Base-by-base conservation (phyloP, 2,888 invertebrate genomes). In the Tridacna crocea region DNA sequence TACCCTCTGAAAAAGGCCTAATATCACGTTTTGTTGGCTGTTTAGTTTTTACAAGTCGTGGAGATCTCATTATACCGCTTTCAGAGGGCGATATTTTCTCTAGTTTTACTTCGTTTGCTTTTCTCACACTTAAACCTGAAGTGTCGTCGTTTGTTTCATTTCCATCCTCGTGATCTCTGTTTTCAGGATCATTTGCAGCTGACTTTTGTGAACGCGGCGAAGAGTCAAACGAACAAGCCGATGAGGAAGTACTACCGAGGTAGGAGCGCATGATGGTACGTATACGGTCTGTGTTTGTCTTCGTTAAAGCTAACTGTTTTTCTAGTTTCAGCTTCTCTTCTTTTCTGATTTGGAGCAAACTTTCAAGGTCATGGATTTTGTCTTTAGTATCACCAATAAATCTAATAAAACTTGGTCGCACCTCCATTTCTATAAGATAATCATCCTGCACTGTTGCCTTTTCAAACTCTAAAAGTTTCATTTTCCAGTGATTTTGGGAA, bases 321-420 rank as follows among this genome's bases (percentile, higher is more conserved):
- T 89, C 89, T 2, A 88, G 80, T 73, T 90, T 83, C 47, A 87
- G 27, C 82, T 90, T 90, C 70, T 89, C 87, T 12, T 82, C 79
- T 60, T 86, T 87, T 79, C 88, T 88, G 13, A 75, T 73, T 12
- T 79, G 63, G 0, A 90, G 75, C 13, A 85, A 72, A n/a, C 79
- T 68, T 76, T 89, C 82, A 8, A 90, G 63, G 2, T 87, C 88
- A 15, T 82, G 70, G 13, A 92, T 90, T 66, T 89, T 87, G 48
- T 85, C 84, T 63, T 90, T 85, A 19, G 90, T 79, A 61, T 91
- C 91, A 15, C 87, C 90, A 3, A 87, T 76, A 80, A 89, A 93
- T n/a, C 89, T 86, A 26, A 93, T 92, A 74, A 93, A 91, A 82
- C 88, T 90, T 12, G 93, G 92, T 22, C 91, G 76, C 0, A 92